Evolutionary conservation across 2,113 vertebrate genomes (phyloP).

Genomic region (Gopherus flavomarginatus): DNA sequence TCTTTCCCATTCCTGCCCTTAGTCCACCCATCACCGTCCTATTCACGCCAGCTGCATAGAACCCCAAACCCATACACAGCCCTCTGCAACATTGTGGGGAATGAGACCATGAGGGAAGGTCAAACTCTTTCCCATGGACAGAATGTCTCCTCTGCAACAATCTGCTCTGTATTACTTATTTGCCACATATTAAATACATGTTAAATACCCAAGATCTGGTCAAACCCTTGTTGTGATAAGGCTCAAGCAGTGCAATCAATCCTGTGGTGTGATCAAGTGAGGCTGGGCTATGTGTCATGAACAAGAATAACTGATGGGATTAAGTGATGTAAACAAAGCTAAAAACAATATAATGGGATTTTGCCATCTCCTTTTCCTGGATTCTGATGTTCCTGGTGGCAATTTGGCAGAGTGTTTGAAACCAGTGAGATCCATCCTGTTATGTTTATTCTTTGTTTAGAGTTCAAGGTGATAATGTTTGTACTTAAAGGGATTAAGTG

Average conservation of each 20-base stretch:
- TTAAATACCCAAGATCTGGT: rapidly evolving
- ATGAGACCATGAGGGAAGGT: rapidly evolving
- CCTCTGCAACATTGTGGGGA: not conserved
- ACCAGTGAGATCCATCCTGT: not conserved
- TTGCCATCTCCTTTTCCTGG: not conserved
- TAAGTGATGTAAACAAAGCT: not conserved
- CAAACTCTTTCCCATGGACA: rapidly evolving
- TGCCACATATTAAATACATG: not conserved
- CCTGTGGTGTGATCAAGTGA: rapidly evolving
- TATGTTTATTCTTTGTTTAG: constrained; percentile 20
- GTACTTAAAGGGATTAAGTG: constrained; percentile 53
- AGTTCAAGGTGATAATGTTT: constrained; percentile 21
- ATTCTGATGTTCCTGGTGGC: not conserved
- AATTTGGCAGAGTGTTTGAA: not conserved
- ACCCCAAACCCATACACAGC: not conserved
- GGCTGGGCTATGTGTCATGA: not conserved
- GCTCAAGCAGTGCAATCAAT: not conserved
- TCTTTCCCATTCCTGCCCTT: not conserved
- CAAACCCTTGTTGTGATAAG: rapidly evolving
- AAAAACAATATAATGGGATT: not conserved
- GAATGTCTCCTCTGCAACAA: rapidly evolving
- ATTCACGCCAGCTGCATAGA: not conserved
- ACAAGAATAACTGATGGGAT: not conserved
- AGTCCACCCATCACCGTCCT: not conserved
- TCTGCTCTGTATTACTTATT: not conserved